A percentile compares a stretch with the other conserved stretches of the same genome.
phyloP scores from a whole-genome alignment of 1,140 invertebrate species.

The Drosophila nigromelanica region DNA sequence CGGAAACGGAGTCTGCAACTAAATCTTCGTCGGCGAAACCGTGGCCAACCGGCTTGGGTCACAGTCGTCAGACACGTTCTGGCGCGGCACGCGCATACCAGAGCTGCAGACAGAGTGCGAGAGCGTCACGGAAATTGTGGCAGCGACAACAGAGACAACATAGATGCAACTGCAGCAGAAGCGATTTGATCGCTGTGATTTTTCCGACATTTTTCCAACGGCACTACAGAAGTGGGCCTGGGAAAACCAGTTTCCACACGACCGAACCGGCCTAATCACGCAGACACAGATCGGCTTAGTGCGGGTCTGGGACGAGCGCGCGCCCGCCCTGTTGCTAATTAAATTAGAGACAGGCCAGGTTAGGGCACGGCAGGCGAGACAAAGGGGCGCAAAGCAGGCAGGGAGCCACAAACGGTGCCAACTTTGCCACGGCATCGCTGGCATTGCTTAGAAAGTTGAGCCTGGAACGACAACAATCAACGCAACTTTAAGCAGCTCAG shows the following conservation, averaged over 20 bases:
- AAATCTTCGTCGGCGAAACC: constrained; percentile 4
- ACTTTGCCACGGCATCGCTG: constrained; percentile 33
- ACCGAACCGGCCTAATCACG: constrained; percentile 54
- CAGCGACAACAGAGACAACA: constrained; percentile 10
- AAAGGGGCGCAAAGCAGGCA: constrained; percentile 21
- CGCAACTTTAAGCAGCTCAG: constrained; percentile 34
- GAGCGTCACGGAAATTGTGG: constrained; percentile 14
- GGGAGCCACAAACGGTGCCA: constrained; percentile 27
- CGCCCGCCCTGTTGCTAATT: constrained; percentile 68
- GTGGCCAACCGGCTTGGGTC: constrained; percentile 61
- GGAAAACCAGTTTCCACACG: constrained; percentile 62
- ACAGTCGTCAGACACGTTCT: constrained; percentile 75
- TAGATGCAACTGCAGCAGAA: background rate
- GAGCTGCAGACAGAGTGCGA: background rate
- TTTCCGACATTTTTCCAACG: constrained; percentile 61
- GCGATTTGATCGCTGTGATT: constrained; percentile 29
- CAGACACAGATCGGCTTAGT: constrained; percentile 41
- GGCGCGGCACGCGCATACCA: constrained; percentile 74
- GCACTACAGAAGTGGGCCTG: constrained; percentile 33
- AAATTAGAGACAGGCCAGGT: constrained; percentile 59
- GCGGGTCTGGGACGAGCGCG: constrained; percentile 2
- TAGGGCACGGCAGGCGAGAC: constrained; percentile 10
- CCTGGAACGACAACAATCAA: constrained; percentile 3
- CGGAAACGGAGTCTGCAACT: constrained; percentile 28
- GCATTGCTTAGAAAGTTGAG: constrained; percentile 64